Conservation (phyloP, 2,113 vertebrate genomes). For the Vulpes ferrilata region DNA sequence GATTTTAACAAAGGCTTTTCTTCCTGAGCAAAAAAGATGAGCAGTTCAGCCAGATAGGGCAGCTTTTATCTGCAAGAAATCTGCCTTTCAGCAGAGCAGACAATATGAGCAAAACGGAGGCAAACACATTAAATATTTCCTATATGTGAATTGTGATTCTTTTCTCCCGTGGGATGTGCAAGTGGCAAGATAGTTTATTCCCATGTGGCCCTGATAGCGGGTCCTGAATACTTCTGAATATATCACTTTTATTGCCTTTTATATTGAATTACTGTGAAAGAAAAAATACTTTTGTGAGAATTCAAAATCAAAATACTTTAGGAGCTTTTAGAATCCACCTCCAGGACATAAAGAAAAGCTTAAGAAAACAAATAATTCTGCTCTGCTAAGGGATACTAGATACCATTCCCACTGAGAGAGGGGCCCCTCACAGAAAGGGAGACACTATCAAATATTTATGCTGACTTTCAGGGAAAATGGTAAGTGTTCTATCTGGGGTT, state of each 20-base stretch:
- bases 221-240: constrained; percentile 76
- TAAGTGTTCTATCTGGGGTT: not conserved
- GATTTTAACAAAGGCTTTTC: constrained; percentile 80
- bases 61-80: constrained; percentile 78
- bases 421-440: not conserved
- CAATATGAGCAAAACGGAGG: constrained; percentile 56
- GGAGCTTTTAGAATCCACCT: constrained; percentile 75
- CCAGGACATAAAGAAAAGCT: constrained; percentile 75
- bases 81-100: constrained; percentile 71
- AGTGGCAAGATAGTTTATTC: constrained; percentile 74
- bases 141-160: constrained; percentile 58
- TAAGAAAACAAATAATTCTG: constrained; percentile 75
- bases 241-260: constrained; percentile 82
- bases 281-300: constrained; percentile 79
- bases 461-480: constrained; percentile 3
- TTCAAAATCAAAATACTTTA: constrained; percentile 80
- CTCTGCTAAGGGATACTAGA: constrained; percentile 35
- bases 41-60: constrained; percentile 76
- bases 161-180: constrained; percentile 57
- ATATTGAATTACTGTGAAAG: constrained; percentile 79
- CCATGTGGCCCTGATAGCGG: constrained; percentile 48
- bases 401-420: constrained; percentile 10
- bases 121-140: constrained; percentile 61
- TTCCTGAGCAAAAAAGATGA: constrained; percentile 72
- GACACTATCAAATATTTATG: constrained; percentile 46